A percentile compares a stretch with the other conserved stretches of the same genome.
Conservation (phyloP, 2,113 vertebrate genomes). For the Barnardius zonarius region DNA sequence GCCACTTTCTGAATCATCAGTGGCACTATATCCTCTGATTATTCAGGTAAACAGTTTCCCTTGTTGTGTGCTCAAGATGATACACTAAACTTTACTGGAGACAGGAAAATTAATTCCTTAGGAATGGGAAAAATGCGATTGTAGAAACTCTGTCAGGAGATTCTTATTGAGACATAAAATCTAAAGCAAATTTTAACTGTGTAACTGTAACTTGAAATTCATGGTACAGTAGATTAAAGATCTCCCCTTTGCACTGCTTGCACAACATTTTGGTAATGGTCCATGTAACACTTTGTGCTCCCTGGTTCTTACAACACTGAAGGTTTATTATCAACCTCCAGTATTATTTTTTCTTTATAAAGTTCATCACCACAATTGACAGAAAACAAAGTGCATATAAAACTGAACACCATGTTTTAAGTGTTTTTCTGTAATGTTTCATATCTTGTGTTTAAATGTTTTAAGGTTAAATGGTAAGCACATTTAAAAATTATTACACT, state of each 20-base stretch:
- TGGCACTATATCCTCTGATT: not conserved
- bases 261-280: not conserved
- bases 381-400: slow-evolving; percentile 30
- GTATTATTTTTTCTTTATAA: slow-evolving; percentile 28
- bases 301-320: not conserved
- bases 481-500: slow-evolving; percentile 13
- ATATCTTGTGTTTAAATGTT: slow-evolving; percentile 39
- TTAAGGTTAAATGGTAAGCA: slow-evolving; percentile 38
- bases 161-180: not conserved
- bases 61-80: not conserved
- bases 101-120: not conserved
- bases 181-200: not conserved
- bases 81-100: not conserved
- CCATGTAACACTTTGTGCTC: not conserved
- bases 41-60: not conserved
- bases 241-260: not conserved
- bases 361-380: slow-evolving; percentile 25
- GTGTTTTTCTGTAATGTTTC: slow-evolving; percentile 47
- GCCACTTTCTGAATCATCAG: not conserved
- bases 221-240: not conserved
- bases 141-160: not conserved
- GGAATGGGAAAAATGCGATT: not conserved
- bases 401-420: slow-evolving; percentile 25
- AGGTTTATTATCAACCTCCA: not conserved
- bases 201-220: not conserved